Conservation (phyloP, 1,140 invertebrate species). For the Drosophila pseudoobscura region DNA sequence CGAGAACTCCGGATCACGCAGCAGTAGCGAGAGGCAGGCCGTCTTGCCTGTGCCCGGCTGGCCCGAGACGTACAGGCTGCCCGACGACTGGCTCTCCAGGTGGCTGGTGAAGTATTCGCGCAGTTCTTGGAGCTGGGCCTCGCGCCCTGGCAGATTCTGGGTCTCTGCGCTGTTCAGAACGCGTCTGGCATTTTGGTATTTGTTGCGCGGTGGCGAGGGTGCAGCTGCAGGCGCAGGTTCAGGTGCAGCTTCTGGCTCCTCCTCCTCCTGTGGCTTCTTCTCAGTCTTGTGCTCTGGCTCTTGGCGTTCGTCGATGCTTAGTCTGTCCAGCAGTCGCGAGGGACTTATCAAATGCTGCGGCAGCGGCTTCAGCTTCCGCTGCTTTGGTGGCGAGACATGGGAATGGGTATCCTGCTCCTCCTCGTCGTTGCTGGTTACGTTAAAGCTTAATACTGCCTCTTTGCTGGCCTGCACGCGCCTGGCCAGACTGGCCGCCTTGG, state of each 20-base stretch:
- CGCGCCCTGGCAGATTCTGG: constrained; percentile 89
- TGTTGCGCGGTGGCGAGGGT: constrained; percentile 59
- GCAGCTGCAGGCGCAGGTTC: neutral
- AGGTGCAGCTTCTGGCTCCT: neutral
- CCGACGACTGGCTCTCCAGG: constrained; percentile 87
- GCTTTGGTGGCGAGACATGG: constrained; percentile 73
- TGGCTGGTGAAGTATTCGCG: constrained; percentile 88
- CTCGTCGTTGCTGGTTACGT: constrained; percentile 13
- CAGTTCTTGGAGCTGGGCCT: constrained; percentile 89
- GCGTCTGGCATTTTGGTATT: constrained; percentile 86
- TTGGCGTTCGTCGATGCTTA: constrained; percentile 77
- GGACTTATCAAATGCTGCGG: constrained; percentile 75
- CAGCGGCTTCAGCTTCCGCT: constrained; percentile 51
- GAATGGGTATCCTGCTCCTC: constrained; percentile 26
- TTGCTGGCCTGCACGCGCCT: constrained; percentile 24
- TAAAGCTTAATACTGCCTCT: constrained; percentile 14
- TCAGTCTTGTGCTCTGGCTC: constrained; percentile 56
- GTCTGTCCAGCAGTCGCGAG: constrained; percentile 66
- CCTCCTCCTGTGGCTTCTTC: neutral
- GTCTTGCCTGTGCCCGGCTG: constrained; percentile 98
- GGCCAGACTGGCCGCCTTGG: constrained; percentile 2
- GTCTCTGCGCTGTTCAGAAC: constrained; percentile 89
- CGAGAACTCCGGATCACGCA: constrained; percentile 86
- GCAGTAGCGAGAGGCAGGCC: constrained; percentile 90
- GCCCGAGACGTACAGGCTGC: constrained; percentile 96